A percentile compares a stretch with the other conserved stretches of the same genome.
Conservation (phyloP, 1,140 invertebrate genomes). For the Solenopsis fugax region DNA sequence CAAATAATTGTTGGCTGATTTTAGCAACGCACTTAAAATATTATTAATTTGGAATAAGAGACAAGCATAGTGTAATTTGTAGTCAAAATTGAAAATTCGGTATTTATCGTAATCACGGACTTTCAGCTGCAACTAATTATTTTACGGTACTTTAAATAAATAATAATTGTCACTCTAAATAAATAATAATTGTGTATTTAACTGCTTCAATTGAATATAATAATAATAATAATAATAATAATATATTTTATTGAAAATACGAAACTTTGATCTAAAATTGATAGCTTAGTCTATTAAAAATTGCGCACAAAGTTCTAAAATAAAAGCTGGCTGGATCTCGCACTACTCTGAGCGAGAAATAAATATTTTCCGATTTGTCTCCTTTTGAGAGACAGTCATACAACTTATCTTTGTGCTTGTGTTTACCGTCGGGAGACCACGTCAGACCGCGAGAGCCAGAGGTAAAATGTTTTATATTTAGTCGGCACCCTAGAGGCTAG, state of each 20-base stretch:
- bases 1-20: background rate
- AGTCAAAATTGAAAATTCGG: background rate
- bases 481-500: conserved; percentile 32
- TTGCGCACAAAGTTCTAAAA: conserved; percentile 9
- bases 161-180: conserved; percentile 3
- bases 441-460: conserved; percentile 39
- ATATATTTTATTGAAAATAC: background rate
- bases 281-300: background rate
- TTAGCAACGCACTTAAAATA: background rate
- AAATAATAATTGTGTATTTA: background rate
- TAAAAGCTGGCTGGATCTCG: background rate
- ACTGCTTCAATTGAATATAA: background rate
- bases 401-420: conserved; percentile 50
- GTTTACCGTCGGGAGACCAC: conserved; percentile 59
- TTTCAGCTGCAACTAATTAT: background rate
- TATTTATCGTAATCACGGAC: background rate
- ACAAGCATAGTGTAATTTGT: background rate
- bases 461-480: conserved; percentile 74
- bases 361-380: conserved; percentile 66
- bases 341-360: background rate
- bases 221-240: background rate
- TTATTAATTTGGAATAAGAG: background rate
- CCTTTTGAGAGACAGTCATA: conserved; percentile 46
- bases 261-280: background rate
- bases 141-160: background rate